phyloP scores from a whole-genome alignment of 2,888 invertebrate genomes.

The Allolobophora icterica region DNA sequence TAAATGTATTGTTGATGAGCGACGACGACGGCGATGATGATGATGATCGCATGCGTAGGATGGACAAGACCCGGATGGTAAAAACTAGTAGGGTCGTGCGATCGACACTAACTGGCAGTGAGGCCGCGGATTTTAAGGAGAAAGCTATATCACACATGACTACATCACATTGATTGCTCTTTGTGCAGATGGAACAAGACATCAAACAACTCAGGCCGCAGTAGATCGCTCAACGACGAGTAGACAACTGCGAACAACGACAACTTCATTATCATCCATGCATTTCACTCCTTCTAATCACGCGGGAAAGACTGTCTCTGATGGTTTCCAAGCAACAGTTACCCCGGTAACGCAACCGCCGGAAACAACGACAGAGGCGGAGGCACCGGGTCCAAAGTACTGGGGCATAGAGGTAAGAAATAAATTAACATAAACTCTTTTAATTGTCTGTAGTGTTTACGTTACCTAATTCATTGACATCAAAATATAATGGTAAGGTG shows the following conservation, averaged over 20 bases:
- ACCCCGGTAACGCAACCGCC: not conserved
- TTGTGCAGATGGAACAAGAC: not conserved
- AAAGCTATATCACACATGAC: too few relatives aligned
- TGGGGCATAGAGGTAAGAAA: slow-evolving; percentile 21
- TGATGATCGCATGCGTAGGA: too few relatives aligned
- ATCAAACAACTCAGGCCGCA: not conserved
- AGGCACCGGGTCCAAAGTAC: not conserved
- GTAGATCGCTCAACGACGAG: not conserved
- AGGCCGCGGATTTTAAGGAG: too few relatives aligned
- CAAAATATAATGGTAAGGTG: too few relatives aligned
- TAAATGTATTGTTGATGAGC: too few relatives aligned
- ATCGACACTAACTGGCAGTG: too few relatives aligned
- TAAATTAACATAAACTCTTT: not conserved
- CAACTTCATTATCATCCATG: not conserved
- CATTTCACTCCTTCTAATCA: not conserved
- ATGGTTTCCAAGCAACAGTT: slow-evolving; percentile 8
- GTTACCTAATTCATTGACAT: too few relatives aligned
- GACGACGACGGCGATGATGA: too few relatives aligned
- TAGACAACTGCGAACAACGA: slow-evolving; percentile 19
- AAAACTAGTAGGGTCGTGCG: too few relatives aligned
- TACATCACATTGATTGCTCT: not conserved
- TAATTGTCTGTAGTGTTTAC: not conserved
- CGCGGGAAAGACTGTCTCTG: not conserved
- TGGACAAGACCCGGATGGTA: too few relatives aligned
- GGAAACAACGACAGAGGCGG: not conserved